Base-by-base conservation (phyloP, 2,113 vertebrate species). In the Takifugu flavidus region DNA sequence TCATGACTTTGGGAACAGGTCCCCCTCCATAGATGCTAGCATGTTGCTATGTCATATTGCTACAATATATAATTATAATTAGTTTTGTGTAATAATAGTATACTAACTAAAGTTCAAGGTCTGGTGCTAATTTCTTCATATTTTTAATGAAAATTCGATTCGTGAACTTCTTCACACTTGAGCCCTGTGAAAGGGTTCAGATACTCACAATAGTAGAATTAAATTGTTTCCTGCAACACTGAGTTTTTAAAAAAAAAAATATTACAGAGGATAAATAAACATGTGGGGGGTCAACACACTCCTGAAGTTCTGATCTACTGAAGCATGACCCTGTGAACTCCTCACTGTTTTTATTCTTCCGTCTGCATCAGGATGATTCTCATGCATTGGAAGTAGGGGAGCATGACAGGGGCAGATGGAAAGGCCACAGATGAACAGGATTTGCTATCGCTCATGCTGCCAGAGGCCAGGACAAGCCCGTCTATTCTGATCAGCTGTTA, bases 311-410 rank as follows among this genome's bases (percentile, higher is more conserved):
- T 61, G 20, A 50, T 53, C 53, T 12, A 4, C 46, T 25, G 13
- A 45, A 34, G 47, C 56, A 49, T 57, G 13, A n/a, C 52, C 12
- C 28, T 54, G 15, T 34, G n/a, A 25, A 50, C 10, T 11, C 25
- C 20, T 50, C 58, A 63, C 72, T 61, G 68, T 59, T 72, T 82
- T 77, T 77, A 71, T 73, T 82, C 71, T 72, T 53, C 44, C 15
- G 49, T 67, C 71, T 62, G 77, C 27, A 59, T 55, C 44, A 46
- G 72, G 71, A 80, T 79, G 77, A 86, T 82, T 83, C 80, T 72
- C 75, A 82, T 82, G 73, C 80, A 85, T 88, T 88, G 86, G 73
- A 80, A 54, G 77, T 80, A 66, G 45, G 66, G 73, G 62, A 85
- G 74, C 82, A 74, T 88, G 84, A 80, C 80, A 51, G 71, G 39